Evolutionary conservation across 2,888 invertebrate genomes (phyloP), one percentile per base, ranked within the genome.

Genomic region (Synergus japonicus): DNA sequence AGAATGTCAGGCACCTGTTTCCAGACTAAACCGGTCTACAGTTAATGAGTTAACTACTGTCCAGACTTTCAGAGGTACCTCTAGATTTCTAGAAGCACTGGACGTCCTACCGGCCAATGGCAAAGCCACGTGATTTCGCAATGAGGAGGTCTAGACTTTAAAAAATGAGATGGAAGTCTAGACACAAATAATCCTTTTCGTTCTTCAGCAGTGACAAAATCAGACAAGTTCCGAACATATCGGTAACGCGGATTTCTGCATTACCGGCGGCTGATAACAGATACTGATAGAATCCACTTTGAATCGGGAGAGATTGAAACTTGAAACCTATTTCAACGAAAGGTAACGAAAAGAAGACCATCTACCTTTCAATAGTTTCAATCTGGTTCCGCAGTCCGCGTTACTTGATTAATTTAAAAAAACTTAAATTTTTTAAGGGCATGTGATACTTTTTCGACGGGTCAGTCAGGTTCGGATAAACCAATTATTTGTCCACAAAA

Each of bases 1-100:
- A 76, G 54, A 46, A 63, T 79, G 76, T 69, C 79, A 80, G 77
- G 82, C 83, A 85, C 83, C 86, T 85, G 86, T 85, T 80, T 76
- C 80, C 76, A 76, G 49, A 69, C 69, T 5, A 37, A 37, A 37
- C 37, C 5, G 5, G 37, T 37, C 37, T 37, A 37, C 37, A 7
- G 37, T 37, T n/a, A n/a, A n/a, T n/a, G n/a, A n/a, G n/a, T n/a
- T 3, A 29, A 29, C 29, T 29, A 29, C 29, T 29, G 29, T 69
- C n/a, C n/a, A 73, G 54, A 54, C 54, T 54, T 58, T n/a, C 41
- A 73, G 41, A 73, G 12, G n/a, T 10, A 73, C 29, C 69, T 69
- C 37, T 12, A 18, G 3, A 29, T 29, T 29, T 29, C 29, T 29
- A 3, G 29, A 73, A 54, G 54, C 54, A 58, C n/a, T 29, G 29